A percentile compares a stretch with the other conserved stretches of the same genome.
These are phyloP conservation scores for Cotesia chilonis DNA, from an alignment of 1,140 invertebrate genomes.

Conservation along the genomic window DNA sequence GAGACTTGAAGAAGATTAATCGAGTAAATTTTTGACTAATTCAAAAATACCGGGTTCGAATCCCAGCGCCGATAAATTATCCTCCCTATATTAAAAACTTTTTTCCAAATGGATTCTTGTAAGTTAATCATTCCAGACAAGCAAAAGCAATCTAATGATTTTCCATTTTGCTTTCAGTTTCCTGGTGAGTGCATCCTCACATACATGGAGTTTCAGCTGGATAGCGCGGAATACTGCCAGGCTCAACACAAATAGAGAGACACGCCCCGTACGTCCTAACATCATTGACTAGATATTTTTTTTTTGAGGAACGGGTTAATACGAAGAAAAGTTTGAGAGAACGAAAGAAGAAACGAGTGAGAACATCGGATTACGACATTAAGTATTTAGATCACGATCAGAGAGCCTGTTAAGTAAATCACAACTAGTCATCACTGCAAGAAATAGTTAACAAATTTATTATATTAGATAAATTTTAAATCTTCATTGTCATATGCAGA, in stretches of 20 bases:
- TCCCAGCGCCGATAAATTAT: too few species aligned
- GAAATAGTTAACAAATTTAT: conserved; percentile 53
- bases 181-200: conserved; percentile 76
- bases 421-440: conserved; percentile 61
- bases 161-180: conserved; percentile 64
- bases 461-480: conserved; percentile 57
- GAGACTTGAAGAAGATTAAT: too few species aligned
- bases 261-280: conserved; percentile 44
- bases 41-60: too few species aligned
- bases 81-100: too few species aligned
- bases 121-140: background rate
- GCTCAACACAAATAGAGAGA: conserved; percentile 92
- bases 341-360: conserved; percentile 14
- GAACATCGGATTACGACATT: conserved; percentile 11
- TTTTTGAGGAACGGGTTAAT: background rate
- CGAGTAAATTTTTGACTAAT: too few species aligned
- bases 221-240: conserved; percentile 95
- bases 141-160: background rate
- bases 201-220: conserved; percentile 98
- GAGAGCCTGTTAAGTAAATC: conserved; percentile 47
- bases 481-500: conserved; percentile 56
- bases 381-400: conserved; percentile 50
- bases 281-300: conserved; percentile 44
- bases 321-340: conserved; percentile 16
- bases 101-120: background rate